phyloP scores from a whole-genome alignment of 2,797 vertebrate genomes.

The Coendou prehensilis region DNA sequence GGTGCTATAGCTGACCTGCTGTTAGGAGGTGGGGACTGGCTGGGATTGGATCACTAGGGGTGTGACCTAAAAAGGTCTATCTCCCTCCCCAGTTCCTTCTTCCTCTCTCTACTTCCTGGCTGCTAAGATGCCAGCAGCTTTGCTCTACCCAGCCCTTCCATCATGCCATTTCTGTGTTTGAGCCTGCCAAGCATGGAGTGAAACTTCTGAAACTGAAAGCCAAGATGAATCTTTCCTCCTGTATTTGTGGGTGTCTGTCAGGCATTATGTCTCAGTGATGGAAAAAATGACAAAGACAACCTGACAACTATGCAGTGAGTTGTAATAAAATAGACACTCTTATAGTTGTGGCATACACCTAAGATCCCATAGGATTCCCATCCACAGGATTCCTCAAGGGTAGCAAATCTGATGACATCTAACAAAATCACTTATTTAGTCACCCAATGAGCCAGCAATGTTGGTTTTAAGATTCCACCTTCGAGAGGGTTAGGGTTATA shows the following conservation, averaged over 20 bases:
- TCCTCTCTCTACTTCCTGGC: not conserved
- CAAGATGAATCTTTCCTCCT: not conserved
- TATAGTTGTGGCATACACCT: not conserved
- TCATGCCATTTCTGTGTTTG: not conserved
- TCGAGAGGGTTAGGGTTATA: not conserved
- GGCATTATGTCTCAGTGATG: not conserved
- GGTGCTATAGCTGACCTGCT: not conserved
- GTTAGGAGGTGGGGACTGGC: not conserved
- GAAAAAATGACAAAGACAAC: not conserved
- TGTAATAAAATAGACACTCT: not conserved
- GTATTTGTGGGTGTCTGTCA: not conserved
- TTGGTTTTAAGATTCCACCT: not conserved
- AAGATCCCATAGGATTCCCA: not conserved
- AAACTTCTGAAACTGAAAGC: not conserved
- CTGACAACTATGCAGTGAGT: not conserved
- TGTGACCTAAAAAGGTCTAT: not conserved
- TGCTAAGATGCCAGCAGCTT: not conserved
- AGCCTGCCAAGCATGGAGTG: not conserved
- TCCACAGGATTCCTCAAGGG: not conserved
- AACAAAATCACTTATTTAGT: constrained; percentile 27
- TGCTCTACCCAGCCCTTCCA: not conserved
- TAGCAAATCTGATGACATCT: not conserved
- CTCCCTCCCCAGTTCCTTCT: not conserved
- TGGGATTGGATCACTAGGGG: not conserved
- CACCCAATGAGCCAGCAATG: not conserved